A percentile compares a stretch with the other conserved stretches of the same genome.
These are phyloP conservation scores for Ammospiza caudacuta DNA, from an alignment of 2,113 vertebrate species.

Conservation along the genomic window DNA sequence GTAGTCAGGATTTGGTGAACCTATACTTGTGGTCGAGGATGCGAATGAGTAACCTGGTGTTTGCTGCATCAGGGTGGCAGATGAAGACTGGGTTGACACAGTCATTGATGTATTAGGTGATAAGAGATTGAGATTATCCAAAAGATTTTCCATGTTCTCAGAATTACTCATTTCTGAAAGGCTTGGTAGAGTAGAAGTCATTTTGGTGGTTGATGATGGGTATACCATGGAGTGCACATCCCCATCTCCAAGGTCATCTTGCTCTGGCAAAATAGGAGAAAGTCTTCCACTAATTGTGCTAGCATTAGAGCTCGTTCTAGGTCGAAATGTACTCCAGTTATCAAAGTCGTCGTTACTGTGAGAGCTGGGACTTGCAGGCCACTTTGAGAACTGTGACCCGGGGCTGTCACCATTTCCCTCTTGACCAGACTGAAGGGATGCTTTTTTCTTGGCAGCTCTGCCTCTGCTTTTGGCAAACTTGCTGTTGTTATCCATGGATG, in stretches of 20 bases:
- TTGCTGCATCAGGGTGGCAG: slow-evolving; percentile 90
- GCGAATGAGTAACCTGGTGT: slow-evolving; percentile 89
- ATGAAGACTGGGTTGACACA: slow-evolving; percentile 90
- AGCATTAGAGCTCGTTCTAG: slow-evolving; percentile 94
- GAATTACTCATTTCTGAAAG: slow-evolving; percentile 94
- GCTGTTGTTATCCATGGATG: slow-evolving; percentile 99
- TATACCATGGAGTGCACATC: slow-evolving; percentile 92
- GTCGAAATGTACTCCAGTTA: slow-evolving; percentile 92
- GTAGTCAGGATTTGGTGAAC: slow-evolving; percentile 87
- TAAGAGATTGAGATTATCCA: slow-evolving; percentile 96
- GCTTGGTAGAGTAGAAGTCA: slow-evolving; percentile 93
- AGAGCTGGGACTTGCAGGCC: slow-evolving; percentile 96
- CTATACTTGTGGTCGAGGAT: slow-evolving; percentile 85
- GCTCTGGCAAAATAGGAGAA: slow-evolving; percentile 94
- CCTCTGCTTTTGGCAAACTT: slow-evolving; percentile 97
- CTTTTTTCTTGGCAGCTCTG: slow-evolving; percentile 97
- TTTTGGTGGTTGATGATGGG: slow-evolving; percentile 87
- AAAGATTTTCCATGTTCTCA: slow-evolving; percentile 97
- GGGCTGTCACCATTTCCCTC: slow-evolving; percentile 93
- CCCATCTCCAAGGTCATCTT: slow-evolving; percentile 90
- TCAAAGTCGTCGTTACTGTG: slow-evolving; percentile 98
- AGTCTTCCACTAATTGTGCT: slow-evolving; percentile 94
- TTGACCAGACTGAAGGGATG: slow-evolving; percentile 88
- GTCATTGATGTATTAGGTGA: slow-evolving; percentile 87
- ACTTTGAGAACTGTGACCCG: slow-evolving; percentile 91